phyloP scores from a whole-genome alignment of 1,140 invertebrate species.

The Pseudomyrmex gracilis region DNA sequence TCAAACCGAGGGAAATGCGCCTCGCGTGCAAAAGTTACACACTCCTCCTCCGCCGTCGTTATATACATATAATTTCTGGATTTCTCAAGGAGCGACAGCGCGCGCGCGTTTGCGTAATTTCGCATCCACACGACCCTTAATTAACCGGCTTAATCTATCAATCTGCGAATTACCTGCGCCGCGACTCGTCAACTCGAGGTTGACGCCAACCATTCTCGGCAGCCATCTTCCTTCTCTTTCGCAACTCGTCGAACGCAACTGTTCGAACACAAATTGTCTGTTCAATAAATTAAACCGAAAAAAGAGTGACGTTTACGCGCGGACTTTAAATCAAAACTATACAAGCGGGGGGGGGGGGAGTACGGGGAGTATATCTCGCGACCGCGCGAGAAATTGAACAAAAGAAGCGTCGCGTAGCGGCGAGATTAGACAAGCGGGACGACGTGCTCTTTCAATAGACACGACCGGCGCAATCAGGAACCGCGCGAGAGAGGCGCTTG shows the following conservation, averaged over 20 bases:
- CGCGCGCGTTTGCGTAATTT: conserved; percentile 66
- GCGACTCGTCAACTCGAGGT: conserved; percentile 56
- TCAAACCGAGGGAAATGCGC: conserved; percentile 38
- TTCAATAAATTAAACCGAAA: background rate
- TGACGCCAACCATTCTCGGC: conserved; percentile 26
- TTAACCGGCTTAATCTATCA: conserved; percentile 72
- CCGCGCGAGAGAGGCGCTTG: conserved; percentile 13
- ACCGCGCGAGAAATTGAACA: background rate
- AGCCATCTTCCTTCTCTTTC: conserved; percentile 24
- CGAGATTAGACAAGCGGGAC: background rate
- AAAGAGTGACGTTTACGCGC: background rate
- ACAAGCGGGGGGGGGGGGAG: too few species aligned
- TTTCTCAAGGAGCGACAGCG: conserved; percentile 62
- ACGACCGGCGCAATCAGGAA: conserved; percentile 3
- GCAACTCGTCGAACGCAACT: background rate
- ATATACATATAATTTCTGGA: conserved; percentile 62
- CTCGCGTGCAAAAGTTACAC: conserved; percentile 40
- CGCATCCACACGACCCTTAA: conserved; percentile 60
- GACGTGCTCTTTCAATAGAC: conserved; percentile 19
- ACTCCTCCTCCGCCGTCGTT: conserved; percentile 51
- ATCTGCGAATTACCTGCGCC: conserved; percentile 62
- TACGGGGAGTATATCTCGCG: background rate
- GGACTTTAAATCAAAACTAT: background rate
- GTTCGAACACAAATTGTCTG: background rate
- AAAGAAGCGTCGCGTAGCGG: background rate